Percentiles rank a stretch among this genome's conserved stretches.
These are phyloP conservation scores for Diabrotica virgifera DNA, from an alignment of 1,140 invertebrate genomes.

Conservation along the genomic window DNA sequence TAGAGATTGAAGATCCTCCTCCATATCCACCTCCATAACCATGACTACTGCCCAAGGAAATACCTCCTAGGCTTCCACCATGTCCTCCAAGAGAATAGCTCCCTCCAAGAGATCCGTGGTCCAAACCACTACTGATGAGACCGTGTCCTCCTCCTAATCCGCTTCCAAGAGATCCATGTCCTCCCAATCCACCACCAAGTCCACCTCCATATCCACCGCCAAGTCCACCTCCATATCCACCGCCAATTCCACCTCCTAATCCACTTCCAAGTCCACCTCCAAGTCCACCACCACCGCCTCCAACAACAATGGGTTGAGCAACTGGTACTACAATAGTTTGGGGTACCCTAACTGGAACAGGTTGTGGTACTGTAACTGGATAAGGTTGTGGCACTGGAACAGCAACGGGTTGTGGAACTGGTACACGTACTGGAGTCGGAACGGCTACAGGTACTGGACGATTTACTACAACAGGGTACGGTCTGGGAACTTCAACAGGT, in stretches of 20 bases:
- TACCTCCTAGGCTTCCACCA: conserved; percentile 20
- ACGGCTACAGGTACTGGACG: conserved; percentile 37
- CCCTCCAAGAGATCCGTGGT: conserved; percentile 18
- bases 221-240: conserved; percentile 19
- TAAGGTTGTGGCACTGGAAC: conserved; percentile 38
- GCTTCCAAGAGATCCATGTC: conserved; percentile 14
- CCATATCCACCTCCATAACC: conserved; percentile 12
- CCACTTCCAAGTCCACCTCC: conserved; percentile 22
- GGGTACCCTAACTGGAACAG: conserved; percentile 37
- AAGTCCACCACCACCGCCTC: conserved; percentile 29
- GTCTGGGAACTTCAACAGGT: conserved; percentile 46
- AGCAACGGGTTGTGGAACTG: conserved; percentile 36
- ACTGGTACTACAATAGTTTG: conserved; percentile 38
- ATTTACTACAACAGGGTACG: conserved; percentile 38
- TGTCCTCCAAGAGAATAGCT: conserved; percentile 13
- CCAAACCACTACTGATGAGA: conserved; percentile 14
- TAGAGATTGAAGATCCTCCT: conserved; percentile 21
- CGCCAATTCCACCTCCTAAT: conserved; percentile 22
- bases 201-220: conserved; percentile 29
- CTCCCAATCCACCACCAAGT: conserved; percentile 30
- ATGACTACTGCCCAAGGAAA: conserved; percentile 22
- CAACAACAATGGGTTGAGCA: conserved; percentile 46
- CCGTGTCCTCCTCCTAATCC: conserved; percentile 15
- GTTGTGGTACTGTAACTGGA: conserved; percentile 39
- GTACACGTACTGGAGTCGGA: conserved; percentile 33